Evolutionary conservation across 2,113 vertebrate genomes (phyloP).

Genomic region (Muntiacus muntjak): DNA sequence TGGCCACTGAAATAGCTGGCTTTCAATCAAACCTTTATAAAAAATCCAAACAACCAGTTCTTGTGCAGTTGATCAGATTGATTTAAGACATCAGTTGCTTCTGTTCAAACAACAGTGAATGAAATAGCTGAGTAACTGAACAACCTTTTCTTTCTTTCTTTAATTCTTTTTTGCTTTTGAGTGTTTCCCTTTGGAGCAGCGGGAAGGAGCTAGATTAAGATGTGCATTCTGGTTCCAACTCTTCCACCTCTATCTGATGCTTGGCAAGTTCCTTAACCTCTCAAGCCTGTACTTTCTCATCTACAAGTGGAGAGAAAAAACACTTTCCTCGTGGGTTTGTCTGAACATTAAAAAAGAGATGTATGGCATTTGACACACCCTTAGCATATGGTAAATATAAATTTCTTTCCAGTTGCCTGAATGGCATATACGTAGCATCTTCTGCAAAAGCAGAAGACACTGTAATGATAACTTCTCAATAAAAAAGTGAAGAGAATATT

Average conservation of each 20-base stretch:
- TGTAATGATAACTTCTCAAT: neutral
- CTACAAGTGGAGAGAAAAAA: neutral
- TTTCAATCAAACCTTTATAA: conserved; percentile 15
- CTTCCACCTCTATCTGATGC: neutral
- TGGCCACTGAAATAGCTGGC: conserved; percentile 12
- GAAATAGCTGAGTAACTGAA: neutral
- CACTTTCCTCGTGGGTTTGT: neutral
- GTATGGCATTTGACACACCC: neutral
- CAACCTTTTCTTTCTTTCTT: neutral
- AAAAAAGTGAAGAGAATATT: neutral
- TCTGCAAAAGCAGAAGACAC: neutral
- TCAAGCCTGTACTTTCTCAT: neutral
- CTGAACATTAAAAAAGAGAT: neutral
- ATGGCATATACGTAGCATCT: neutral
- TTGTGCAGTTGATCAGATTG: neutral
- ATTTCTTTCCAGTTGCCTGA: neutral
- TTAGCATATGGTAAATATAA: neutral
- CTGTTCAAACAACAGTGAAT: conserved; percentile 7
- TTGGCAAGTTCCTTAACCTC: neutral
- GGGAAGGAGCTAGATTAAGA: neutral
- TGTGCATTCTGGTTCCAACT: neutral
- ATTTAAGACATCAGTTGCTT: conserved; percentile 15
- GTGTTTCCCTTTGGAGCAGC: neutral
- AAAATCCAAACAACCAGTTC: neutral
- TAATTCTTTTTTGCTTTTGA: neutral